Evolutionary conservation across 1,140 invertebrate genomes (phyloP).

Genomic region (Eubasilissa regina): DNA sequence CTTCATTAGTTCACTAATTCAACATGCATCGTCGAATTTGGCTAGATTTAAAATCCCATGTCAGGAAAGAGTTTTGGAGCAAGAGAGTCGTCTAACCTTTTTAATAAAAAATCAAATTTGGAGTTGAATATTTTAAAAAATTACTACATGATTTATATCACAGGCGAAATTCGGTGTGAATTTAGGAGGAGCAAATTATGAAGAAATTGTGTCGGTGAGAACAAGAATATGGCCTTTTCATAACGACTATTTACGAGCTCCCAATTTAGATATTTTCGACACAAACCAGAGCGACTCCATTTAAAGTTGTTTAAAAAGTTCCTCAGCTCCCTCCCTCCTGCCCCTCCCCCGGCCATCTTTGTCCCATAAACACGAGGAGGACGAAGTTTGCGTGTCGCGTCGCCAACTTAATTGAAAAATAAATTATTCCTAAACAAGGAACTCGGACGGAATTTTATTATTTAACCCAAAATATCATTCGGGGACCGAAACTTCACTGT

Average conservation of each 20-base stretch:
- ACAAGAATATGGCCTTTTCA: not conserved
- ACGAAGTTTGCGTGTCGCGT: slow-evolving; percentile 5
- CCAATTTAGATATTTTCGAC: slow-evolving; percentile 19
- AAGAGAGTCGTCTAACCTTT: too few relatives aligned
- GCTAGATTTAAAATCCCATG: too few relatives aligned
- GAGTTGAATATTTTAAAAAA: too few relatives aligned
- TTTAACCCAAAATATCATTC: slow-evolving; percentile 26
- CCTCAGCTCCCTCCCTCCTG: too few relatives aligned
- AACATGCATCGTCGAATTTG: too few relatives aligned
- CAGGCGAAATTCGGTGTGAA: too few relatives aligned
- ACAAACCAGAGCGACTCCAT: slow-evolving; percentile 16
- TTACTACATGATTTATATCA: too few relatives aligned
- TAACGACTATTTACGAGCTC: not conserved
- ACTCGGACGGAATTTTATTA: slow-evolving; percentile 2
- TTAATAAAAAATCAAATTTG: too few relatives aligned
- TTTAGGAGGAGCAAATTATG: too few relatives aligned
- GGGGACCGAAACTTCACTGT: slow-evolving; percentile 16
- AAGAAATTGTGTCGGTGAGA: too few relatives aligned
- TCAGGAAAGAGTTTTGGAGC: too few relatives aligned
- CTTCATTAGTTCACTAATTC: too few relatives aligned
- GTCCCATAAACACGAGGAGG: not conserved
- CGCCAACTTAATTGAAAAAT: slow-evolving; percentile 34
- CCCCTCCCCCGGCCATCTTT: not conserved
- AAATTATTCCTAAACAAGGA: slow-evolving; percentile 24
- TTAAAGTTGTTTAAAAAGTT: slow-evolving; percentile 17